A percentile compares a stretch with the other conserved stretches of the same genome.
phyloP scores from a whole-genome alignment of 2,888 invertebrate genomes.

The Meiosimyza platycephala region DNA sequence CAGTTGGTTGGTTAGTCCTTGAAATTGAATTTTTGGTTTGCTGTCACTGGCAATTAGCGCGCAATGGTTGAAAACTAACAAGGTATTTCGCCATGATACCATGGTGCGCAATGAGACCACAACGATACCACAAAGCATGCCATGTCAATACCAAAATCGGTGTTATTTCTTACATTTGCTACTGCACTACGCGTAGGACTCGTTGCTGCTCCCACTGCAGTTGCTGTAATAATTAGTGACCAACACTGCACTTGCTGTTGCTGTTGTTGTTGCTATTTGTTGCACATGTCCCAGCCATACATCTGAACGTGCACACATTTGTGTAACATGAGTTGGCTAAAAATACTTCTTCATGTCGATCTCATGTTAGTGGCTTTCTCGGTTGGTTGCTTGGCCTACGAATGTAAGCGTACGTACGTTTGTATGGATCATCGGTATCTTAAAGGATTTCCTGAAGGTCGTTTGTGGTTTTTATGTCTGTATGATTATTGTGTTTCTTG shows the following conservation, averaged over 20 bases:
- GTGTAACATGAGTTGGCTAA: constrained; percentile 28
- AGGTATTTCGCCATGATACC: no score
- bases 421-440: constrained; percentile 3
- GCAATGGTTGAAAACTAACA: neutral
- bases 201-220: neutral
- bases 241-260: constrained; percentile 14
- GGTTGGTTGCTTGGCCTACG: neutral
- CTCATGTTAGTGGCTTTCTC: neutral
- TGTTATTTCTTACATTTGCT: neutral
- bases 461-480: constrained; percentile 21
- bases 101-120: no score
- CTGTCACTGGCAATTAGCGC: constrained; percentile 32
- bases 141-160: constrained; percentile 23
- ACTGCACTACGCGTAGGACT: neutral
- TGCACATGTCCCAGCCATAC: constrained; percentile 17
- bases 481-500: neutral
- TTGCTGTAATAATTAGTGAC: constrained; percentile 27
- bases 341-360: constrained; percentile 14
- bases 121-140: neutral
- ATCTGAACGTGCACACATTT: constrained; percentile 24
- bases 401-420: neutral
- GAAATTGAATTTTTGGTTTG: constrained; percentile 22
- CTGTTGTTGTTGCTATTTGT: neutral
- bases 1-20: neutral
- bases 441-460: constrained; percentile 30